Conservation (phyloP, 2,888 invertebrate species). For the Microdon myrmicae region DNA sequence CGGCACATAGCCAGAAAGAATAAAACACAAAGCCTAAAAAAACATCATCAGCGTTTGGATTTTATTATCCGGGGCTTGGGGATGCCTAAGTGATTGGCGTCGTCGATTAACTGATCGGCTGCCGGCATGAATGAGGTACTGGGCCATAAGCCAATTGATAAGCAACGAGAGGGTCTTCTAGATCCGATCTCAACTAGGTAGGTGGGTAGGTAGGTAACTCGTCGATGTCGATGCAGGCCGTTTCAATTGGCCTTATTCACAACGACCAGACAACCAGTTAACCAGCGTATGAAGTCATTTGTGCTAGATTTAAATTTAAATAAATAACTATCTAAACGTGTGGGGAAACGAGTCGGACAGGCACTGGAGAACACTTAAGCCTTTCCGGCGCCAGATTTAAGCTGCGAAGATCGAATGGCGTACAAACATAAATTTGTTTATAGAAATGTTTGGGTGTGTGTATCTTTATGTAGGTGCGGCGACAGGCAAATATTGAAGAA, state of each 20-base stretch:
- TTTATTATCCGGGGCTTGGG: no score
- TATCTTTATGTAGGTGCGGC: conserved; percentile 4
- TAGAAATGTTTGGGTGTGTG: no score
- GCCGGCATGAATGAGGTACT: conserved; percentile 38
- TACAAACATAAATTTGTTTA: no score
- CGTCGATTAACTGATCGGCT: conserved; percentile 3
- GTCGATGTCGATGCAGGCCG: conserved; percentile 18
- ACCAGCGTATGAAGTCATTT: conserved; percentile 37
- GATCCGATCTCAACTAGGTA: conserved; percentile 29
- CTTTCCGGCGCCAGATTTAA: conserved; percentile 49
- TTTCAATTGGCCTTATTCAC: conserved; percentile 41
- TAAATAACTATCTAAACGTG: conserved; percentile 27
- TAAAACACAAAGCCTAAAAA: no score
- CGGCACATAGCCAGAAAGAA: not conserved
- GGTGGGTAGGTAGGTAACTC: conserved; percentile 15
- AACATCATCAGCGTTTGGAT: no score
- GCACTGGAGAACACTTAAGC: conserved; percentile 25
- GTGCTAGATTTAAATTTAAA: conserved; percentile 46
- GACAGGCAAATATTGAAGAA: not conserved
- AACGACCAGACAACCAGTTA: conserved; percentile 36
- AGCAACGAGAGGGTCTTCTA: not conserved
- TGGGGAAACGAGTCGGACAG: conserved; percentile 28
- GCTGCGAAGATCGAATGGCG: conserved; percentile 4
- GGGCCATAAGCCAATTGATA: conserved; percentile 37
- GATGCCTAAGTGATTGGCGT: conserved; percentile 41